Conservation (phyloP, 2,888 invertebrate species). For the Pristionchus fissidentatus region DNA sequence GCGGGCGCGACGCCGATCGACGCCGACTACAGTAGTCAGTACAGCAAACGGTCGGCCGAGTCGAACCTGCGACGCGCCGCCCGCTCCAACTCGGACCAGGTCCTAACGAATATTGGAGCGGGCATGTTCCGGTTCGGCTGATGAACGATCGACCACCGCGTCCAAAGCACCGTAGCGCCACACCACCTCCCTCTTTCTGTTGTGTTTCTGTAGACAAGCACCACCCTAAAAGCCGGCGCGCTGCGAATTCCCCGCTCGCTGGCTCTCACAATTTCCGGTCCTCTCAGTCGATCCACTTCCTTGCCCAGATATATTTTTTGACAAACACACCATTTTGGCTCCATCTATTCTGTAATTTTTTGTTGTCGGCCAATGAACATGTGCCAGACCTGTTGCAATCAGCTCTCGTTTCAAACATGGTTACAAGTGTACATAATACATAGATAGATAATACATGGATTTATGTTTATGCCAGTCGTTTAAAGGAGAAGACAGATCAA, state of each 20-base stretch:
- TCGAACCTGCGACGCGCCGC: not conserved
- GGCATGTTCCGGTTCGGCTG: slow-evolving; percentile 29
- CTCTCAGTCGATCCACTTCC: not conserved
- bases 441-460: too few relatives aligned
- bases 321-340: not conserved
- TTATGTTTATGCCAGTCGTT: too few relatives aligned
- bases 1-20: not conserved
- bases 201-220: too few relatives aligned
- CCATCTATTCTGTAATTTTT: not conserved
- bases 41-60: slow-evolving; percentile 23
- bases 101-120: not conserved
- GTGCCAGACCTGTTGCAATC: slow-evolving; percentile 40
- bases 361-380: slow-evolving; percentile 19
- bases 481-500: too few relatives aligned
- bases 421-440: too few relatives aligned
- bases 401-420: too few relatives aligned
- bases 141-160: not conserved
- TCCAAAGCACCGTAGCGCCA: too few relatives aligned
- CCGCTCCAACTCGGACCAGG: not conserved
- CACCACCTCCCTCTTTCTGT: too few relatives aligned
- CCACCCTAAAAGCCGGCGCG: too few relatives aligned
- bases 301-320: too few relatives aligned
- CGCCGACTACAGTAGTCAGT: not conserved
- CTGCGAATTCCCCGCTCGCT: not conserved
- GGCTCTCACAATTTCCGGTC: slow-evolving; percentile 5